phyloP scores from a whole-genome alignment of 2,888 invertebrate species.

The Leptopilina syphax region DNA sequence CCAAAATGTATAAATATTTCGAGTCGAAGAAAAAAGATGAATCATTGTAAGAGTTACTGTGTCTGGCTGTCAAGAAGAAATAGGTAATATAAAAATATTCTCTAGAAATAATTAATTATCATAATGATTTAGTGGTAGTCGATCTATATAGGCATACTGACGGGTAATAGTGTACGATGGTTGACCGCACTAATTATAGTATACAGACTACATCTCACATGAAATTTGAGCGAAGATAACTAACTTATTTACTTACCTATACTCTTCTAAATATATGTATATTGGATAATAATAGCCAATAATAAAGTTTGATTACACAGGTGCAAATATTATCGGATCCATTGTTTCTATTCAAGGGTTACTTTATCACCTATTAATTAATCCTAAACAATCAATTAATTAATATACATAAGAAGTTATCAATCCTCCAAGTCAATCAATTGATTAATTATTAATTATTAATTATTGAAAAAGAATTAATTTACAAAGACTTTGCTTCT shows the following conservation, averaged over 20 bases:
- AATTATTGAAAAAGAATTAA: too few species aligned
- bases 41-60: too few species aligned
- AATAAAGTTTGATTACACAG: not conserved
- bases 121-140: not conserved
- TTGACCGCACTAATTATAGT: constrained; percentile 46
- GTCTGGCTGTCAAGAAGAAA: too few species aligned
- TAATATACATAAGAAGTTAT: too few species aligned
- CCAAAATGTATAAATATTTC: too few species aligned
- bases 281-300: constrained; percentile 1
- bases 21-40: too few species aligned
- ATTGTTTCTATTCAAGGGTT: not conserved
- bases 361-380: not conserved
- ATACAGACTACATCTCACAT: constrained; percentile 23
- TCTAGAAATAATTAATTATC: too few species aligned
- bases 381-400: not conserved
- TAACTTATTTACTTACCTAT: constrained; percentile 22
- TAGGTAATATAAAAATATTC: too few species aligned
- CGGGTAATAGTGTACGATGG: constrained; percentile 17
- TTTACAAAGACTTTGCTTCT: too few species aligned
- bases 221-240: constrained; percentile 39
- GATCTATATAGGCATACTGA: not conserved
- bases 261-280: constrained; percentile 5
- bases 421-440: too few species aligned
- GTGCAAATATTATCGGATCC: not conserved
- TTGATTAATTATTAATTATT: too few species aligned